Percentiles rank a stretch among this genome's conserved stretches.
Evolutionary conservation across 1,140 invertebrate genomes (phyloP).

Genomic region (Leptestheria dahalacensis): DNA sequence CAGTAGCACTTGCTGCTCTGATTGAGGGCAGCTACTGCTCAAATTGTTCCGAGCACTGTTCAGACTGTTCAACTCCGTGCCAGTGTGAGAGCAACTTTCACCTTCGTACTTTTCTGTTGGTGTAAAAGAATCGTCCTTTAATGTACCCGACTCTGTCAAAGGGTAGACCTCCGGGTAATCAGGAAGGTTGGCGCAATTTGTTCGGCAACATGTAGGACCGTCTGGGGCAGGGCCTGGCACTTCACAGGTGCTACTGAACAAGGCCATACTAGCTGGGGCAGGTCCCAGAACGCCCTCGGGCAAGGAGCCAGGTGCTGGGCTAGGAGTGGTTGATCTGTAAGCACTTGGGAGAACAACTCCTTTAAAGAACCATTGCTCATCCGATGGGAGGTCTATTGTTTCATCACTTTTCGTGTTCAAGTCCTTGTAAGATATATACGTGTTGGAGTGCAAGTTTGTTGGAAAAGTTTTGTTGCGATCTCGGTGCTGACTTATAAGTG

Average conservation of each 20-base stretch:
- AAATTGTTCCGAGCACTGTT: no score
- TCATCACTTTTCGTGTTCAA: not conserved
- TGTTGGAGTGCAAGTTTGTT: not conserved
- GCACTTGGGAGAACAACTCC: not conserved
- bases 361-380: not conserved
- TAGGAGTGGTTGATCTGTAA: slow-evolving; percentile 4
- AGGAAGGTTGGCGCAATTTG: not conserved
- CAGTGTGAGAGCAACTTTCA: no score
- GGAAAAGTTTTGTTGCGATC: not conserved
- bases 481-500: not conserved
- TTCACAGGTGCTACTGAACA: slow-evolving; percentile 1
- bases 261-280: not conserved
- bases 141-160: not conserved
- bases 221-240: not conserved
- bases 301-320: slow-evolving; percentile 6
- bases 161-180: not conserved
- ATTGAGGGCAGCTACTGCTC: no score
- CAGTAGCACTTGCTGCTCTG: no score
- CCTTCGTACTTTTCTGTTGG: no score
- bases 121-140: no score
- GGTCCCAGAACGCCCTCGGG: slow-evolving; percentile 5
- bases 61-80: no score
- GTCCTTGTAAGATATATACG: not conserved
- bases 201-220: not conserved
- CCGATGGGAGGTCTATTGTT: not conserved